Conservation (phyloP, 2,113 vertebrate genomes). For the Chaenocephalus aceratus region DNA sequence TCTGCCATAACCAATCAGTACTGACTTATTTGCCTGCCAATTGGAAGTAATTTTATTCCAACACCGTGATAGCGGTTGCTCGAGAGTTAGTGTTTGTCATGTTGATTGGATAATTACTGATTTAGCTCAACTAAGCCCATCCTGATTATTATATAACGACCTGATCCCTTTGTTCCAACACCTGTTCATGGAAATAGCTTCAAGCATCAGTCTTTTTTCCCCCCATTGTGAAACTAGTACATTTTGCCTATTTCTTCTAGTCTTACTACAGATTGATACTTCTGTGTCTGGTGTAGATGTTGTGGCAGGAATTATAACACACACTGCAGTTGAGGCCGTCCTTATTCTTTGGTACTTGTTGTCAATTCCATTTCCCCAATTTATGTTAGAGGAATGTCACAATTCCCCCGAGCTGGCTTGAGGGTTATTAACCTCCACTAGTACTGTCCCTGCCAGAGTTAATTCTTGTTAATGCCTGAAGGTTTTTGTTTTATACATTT, state of each 20-base stretch:
- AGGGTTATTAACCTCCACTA: no score
- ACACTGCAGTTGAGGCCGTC: neutral
- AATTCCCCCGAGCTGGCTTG: no score
- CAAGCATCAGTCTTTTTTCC: neutral
- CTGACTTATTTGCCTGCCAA: neutral
- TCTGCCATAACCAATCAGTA: neutral
- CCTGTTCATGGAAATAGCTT: neutral
- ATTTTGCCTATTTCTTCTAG: neutral
- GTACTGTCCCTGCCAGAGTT: no score
- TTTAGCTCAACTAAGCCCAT: neutral
- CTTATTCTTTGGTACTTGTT: no score
- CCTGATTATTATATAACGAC: neutral
- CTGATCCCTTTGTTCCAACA: neutral
- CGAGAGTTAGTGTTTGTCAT: neutral
- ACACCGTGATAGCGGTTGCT: neutral
- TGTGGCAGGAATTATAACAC: neutral
- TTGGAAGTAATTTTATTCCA: no score
- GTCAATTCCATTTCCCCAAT: no score
- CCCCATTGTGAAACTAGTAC: neutral
- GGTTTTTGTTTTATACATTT: no score
- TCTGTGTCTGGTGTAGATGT: neutral
- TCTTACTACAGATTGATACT: neutral
- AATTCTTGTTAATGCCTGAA: no score
- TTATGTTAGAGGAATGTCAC: no score
- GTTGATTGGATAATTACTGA: neutral